Conservation (phyloP, 1,140 invertebrate species). For the Chironomus tepperi region DNA sequence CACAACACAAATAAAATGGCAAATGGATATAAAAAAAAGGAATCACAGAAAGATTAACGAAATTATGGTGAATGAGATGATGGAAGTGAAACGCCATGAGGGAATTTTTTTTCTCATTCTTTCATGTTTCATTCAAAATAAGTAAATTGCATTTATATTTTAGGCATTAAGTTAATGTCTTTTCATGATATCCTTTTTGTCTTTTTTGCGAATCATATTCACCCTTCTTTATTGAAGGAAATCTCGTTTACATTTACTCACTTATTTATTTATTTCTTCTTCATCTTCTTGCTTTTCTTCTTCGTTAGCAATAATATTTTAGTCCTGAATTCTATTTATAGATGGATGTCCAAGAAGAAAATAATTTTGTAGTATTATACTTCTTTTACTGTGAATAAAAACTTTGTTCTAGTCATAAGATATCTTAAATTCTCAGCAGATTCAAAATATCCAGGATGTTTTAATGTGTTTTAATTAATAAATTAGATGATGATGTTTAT, state of each 20-base stretch:
- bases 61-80: constrained; percentile 14
- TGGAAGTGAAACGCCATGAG: background rate
- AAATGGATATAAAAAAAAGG: background rate
- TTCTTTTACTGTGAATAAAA: too few species aligned
- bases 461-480: too few species aligned
- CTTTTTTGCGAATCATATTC: background rate
- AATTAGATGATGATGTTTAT: too few species aligned
- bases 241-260: background rate
- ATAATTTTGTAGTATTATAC: too few species aligned
- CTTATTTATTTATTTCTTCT: background rate
- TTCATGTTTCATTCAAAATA: background rate
- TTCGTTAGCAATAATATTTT: background rate
- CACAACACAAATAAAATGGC: background rate
- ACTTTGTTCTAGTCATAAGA: too few species aligned
- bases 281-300: background rate
- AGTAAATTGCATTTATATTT: constrained; percentile 14
- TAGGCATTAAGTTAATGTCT: constrained; percentile 7
- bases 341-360: too few species aligned
- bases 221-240: constrained; percentile 1
- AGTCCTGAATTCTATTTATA: too few species aligned
- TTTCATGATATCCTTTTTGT: background rate
- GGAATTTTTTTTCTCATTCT: background rate
- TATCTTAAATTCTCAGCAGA: too few species aligned
- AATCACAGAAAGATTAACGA: background rate
- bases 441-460: too few species aligned